phyloP scores from a whole-genome alignment of 2,888 invertebrate species.

The Leptothorax acervorum region DNA sequence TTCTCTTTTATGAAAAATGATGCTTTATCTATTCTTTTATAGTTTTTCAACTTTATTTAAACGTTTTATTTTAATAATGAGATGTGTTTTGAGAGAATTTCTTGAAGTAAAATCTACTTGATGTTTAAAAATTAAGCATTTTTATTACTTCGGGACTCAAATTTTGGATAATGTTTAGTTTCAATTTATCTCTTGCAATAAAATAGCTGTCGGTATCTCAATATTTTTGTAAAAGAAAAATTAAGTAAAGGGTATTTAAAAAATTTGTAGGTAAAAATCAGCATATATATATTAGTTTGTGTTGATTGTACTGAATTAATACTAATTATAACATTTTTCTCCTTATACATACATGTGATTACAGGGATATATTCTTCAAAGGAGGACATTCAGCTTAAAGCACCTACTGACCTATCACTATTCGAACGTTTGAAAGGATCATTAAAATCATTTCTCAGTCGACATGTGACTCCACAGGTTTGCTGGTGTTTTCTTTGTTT shows the following conservation, averaged over 20 bases:
- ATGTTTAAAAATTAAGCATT: too few species aligned
- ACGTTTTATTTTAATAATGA: too few species aligned
- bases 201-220: too few species aligned
- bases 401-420: slow-evolving; percentile 82
- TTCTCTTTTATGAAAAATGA: too few species aligned
- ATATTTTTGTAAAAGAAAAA: slow-evolving; percentile 1
- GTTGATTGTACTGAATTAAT: background rate
- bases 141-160: too few species aligned
- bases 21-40: too few species aligned
- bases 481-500: slow-evolving; percentile 67
- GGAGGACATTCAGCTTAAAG: slow-evolving; percentile 81
- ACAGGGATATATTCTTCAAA: slow-evolving; percentile 78
- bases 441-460: slow-evolving; percentile 81
- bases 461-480: slow-evolving; percentile 81
- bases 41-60: too few species aligned
- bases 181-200: too few species aligned
- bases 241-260: background rate
- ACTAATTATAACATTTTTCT: slow-evolving; percentile 20
- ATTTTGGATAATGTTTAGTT: too few species aligned
- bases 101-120: too few species aligned
- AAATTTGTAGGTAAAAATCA: background rate
- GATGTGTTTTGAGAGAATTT: too few species aligned
- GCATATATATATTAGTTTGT: background rate
- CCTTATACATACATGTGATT: background rate
- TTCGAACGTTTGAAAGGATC: slow-evolving; percentile 83